Evolutionary conservation across 30 jellyfish, hydroid and myxozoan species (phyloP).

Genomic region (Chrysaora quinquecirrha): DNA sequence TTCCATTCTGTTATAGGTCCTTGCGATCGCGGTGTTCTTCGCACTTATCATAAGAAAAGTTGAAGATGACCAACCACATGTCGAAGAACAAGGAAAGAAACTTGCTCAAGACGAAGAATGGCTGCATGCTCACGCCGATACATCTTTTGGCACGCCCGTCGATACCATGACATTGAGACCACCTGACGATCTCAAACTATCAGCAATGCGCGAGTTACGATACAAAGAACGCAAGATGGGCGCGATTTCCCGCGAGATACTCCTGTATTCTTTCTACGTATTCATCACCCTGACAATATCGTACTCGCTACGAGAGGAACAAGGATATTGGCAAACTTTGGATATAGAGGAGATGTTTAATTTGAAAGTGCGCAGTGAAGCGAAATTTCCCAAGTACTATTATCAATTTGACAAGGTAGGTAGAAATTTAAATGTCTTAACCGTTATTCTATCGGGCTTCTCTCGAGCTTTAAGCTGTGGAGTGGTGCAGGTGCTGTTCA

Average conservation of each 20-base stretch:
- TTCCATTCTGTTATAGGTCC: conserved; percentile 46
- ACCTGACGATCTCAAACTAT: conserved; percentile 72
- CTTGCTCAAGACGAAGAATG: conserved; percentile 93
- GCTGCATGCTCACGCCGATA: conserved; percentile 81
- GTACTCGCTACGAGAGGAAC: conserved; percentile 79
- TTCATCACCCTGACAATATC: conserved; percentile 75
- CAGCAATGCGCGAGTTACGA: conserved; percentile 80
- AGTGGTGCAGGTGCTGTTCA: too few relatives aligned
- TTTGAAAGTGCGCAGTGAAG: conserved; percentile 12
- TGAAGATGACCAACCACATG: conserved; percentile 76
- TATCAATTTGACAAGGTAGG: conserved; percentile 29
- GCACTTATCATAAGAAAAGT: conserved; percentile 80
- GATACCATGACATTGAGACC: conserved; percentile 82
- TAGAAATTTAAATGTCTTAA: too few relatives aligned
- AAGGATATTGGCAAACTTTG: conserved; percentile 77
- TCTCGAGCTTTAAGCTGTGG: too few relatives aligned
- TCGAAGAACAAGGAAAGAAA: conserved; percentile 83
- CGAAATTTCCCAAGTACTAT: not conserved
- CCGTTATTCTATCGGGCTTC: too few relatives aligned
- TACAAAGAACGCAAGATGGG: conserved; percentile 90
- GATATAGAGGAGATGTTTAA: conserved; percentile 71
- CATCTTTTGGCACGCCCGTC: conserved; percentile 56
- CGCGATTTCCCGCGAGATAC: conserved; percentile 81
- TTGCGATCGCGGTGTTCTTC: conserved; percentile 78
- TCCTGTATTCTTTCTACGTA: conserved; percentile 74